These are phyloP conservation scores for Sorex fumeus DNA, from an alignment of 2,113 vertebrate genomes.

Conservation along the genomic window DNA sequence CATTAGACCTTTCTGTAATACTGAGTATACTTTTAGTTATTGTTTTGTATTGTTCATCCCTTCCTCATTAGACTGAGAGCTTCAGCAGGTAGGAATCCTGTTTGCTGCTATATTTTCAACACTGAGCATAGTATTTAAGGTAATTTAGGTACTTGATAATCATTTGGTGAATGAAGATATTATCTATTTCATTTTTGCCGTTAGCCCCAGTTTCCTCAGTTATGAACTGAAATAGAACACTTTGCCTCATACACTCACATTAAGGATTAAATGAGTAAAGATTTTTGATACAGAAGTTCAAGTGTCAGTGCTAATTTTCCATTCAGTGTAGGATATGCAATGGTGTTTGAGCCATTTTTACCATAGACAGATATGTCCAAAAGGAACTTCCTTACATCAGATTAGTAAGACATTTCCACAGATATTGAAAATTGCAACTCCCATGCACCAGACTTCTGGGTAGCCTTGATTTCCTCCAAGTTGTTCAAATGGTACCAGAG, in stretches of 20 bases:
- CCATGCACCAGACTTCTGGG: constrained; percentile 71
- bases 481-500: constrained; percentile 77
- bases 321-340: constrained; percentile 1
- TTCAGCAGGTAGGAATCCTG: not conserved
- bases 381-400: constrained; percentile 29
- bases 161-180: constrained; percentile 5
- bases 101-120: not conserved
- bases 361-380: constrained; percentile 33
- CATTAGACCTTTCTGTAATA: not conserved
- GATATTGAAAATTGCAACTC: constrained; percentile 70
- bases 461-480: constrained; percentile 80
- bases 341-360: constrained; percentile 59
- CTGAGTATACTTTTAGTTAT: not conserved
- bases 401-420: constrained; percentile 49
- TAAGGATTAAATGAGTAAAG: constrained; percentile 46
- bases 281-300: constrained; percentile 19
- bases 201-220: constrained; percentile 41
- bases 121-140: not conserved
- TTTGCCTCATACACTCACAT: not conserved
- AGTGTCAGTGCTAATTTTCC: constrained; percentile 45
- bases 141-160: not conserved
- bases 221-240: constrained; percentile 23
- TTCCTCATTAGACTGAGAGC: not conserved
- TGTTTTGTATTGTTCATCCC: not conserved
- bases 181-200: not conserved